Conservation (phyloP, 2,888 invertebrate genomes). For the Trachelus iudaicus region DNA sequence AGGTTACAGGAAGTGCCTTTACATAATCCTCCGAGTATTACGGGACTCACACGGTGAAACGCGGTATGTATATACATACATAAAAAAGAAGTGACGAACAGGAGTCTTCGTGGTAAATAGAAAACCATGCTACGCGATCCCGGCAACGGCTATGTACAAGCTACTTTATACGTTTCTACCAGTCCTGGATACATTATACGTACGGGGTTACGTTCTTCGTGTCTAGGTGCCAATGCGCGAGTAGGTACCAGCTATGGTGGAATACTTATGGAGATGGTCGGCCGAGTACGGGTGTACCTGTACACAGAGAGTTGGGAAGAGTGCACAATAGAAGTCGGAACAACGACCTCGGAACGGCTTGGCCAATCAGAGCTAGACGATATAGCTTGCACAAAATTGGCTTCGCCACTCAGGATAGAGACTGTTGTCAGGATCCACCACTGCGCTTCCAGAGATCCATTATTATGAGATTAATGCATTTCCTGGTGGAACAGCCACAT, state of each 20-base stretch:
- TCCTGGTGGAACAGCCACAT: background rate
- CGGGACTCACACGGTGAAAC: background rate
- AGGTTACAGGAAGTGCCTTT: slow-evolving; percentile 47
- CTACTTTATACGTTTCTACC: background rate
- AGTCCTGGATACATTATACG: background rate
- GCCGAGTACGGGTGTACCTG: background rate
- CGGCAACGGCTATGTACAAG: background rate
- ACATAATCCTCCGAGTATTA: slow-evolving; percentile 37
- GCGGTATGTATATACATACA: background rate
- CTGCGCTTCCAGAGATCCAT: background rate
- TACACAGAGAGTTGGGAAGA: background rate
- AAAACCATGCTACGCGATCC: background rate
- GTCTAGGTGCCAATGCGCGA: background rate
- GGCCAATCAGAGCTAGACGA: background rate
- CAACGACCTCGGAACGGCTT: slow-evolving; percentile 37
- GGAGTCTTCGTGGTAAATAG: background rate
- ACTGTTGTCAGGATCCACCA: background rate
- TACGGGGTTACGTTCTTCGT: background rate
- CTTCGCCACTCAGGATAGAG: background rate
- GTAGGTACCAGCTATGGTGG: background rate
- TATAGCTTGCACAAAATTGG: background rate
- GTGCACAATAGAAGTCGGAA: slow-evolving; percentile 40
- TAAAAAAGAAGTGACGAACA: background rate
- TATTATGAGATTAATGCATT: background rate
- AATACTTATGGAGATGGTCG: background rate